Evolutionary conservation across 2,888 invertebrate species (phyloP).

Genomic region (Mesorhabditis sp.): DNA sequence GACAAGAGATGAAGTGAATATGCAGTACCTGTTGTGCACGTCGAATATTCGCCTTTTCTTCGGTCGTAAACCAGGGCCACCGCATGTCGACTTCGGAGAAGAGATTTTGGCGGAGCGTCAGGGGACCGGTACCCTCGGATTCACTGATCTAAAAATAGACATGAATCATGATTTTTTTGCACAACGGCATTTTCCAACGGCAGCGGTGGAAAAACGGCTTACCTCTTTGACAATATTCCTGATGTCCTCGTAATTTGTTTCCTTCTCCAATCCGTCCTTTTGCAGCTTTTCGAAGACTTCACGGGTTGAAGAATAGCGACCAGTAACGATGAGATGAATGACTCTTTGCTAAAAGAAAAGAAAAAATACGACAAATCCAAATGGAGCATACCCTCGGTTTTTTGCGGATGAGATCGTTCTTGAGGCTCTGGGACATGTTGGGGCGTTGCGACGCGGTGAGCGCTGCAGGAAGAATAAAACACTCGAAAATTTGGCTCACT

Average conservation of each 20-base stretch:
- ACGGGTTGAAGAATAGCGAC: constrained; percentile 18
- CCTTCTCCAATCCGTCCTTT: constrained; percentile 29
- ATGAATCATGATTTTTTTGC: neutral
- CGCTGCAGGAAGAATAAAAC: neutral
- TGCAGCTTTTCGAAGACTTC: constrained; percentile 25
- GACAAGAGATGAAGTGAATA: no score
- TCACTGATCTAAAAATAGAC: neutral
- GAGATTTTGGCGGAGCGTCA: constrained; percentile 13
- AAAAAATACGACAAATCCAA: constrained; percentile 34
- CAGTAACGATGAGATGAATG: constrained; percentile 38
- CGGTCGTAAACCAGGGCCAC: constrained; percentile 42
- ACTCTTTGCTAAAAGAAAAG: constrained; percentile 31
- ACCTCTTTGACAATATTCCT: constrained; percentile 26
- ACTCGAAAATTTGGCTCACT: neutral
- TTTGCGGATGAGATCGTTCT: neutral
- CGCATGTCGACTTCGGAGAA: constrained; percentile 28
- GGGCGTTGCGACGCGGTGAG: neutral
- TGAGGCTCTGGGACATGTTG: neutral
- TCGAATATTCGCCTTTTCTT: constrained; percentile 32
- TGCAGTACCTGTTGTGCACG: constrained; percentile 5
- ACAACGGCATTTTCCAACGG: no score
- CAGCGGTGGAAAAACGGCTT: constrained; percentile 14
- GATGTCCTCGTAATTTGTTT: constrained; percentile 19
- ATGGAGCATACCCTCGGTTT: constrained; percentile 15
- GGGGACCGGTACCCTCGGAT: constrained; percentile 12